Evolutionary conservation across 2,113 vertebrate species (phyloP), one percentile per base, ranked within the genome.

Genomic region (Ptychochromis oligacanthus): DNA sequence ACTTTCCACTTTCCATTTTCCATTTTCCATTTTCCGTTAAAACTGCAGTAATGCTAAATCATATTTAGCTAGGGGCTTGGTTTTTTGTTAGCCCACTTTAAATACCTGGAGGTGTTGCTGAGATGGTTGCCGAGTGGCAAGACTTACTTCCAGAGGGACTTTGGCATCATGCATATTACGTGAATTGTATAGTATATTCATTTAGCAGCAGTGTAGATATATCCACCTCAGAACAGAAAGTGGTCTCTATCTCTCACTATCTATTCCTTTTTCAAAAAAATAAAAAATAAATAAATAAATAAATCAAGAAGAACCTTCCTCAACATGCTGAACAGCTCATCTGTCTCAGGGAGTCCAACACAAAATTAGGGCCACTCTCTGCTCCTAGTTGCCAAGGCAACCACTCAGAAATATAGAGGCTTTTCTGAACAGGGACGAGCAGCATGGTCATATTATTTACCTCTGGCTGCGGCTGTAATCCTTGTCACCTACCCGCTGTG

Each of bases 351-450:
- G 87, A 89, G 91, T 83, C 85, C 92, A 80, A 86, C 92, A 62
- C 79, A 62, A 89, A 91, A 93, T 93, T 85, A 87, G 92, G 93
- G 87, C 91, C 89, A 86, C 89, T 88, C 76, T 87, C 87, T 83
- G 89, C 91, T 89, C 90, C 83, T 62, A 77, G 93, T 94, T 94
- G 83, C 93, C 92, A 58, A 61, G 93, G 93, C 87, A 93, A 94
- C 93, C 61, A n/a, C 80, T 89, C 77, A 31, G 90, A 84, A 85
- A 87, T 85, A 84, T 26, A 14, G 74, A 80, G 91, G 87, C 62
- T 90, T 82, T 70, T 79, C 57, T 78, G 89, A 79, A 49, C 77
- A 15, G 83, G 57, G 77, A 82, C 65, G 4, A 72, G 76, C 89
- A 57, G 81, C 90, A 4, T 38, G 85, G 89, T 24, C 43, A 59